Base-by-base conservation (phyloP, 2,113 vertebrate species). In the Meleagris gallopavo region DNA sequence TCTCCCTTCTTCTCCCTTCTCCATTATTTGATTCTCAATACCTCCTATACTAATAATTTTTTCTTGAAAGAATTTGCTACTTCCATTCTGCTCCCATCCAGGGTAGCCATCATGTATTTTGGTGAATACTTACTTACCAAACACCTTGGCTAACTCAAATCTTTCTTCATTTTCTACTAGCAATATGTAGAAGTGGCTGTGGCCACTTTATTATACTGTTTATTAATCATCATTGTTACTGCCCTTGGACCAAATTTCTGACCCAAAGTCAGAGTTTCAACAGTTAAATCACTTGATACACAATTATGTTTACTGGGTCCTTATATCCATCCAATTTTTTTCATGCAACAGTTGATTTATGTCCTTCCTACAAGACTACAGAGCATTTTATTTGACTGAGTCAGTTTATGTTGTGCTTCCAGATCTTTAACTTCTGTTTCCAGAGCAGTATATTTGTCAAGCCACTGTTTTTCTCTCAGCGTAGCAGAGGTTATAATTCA, bases 381-480 rank as follows among this genome's bases (percentile, higher is more conserved):
- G 9, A 76, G 25, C 18, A 21, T 83, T 91, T 88, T 90, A 58
- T 79, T 74, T 90, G 11, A 38, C 21, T 60, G 52, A 86, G 19
- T 81, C 40, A 50, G 50, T 83, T 85, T 70, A 80, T 34, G 2
- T n/a, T 54, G 13, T 57, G 14, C 38, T 91, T 90, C 50, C 50
- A 81, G 22, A 80, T 67, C 67, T 86, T 81, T 77, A 77, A 50
- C 45, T 83, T 89, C 60, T 71, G 6, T 94, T 94, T 95, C 69
- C 72, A 88, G 72, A 90, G 11, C 17, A 55, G 25, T 71, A 10
- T 64, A 86, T 83, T 96, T 4, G 48, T 76, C 64, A 86, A 93
- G 38, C 13, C 32, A 71, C 21, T 90, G 69, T 81, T 94, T 93
- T 89, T 77, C 29, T 71, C 29, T 88, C 22, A 86, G 29, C 8